Conservation (phyloP, 2,888 invertebrate genomes). For the Brassicogethes aeneus region DNA sequence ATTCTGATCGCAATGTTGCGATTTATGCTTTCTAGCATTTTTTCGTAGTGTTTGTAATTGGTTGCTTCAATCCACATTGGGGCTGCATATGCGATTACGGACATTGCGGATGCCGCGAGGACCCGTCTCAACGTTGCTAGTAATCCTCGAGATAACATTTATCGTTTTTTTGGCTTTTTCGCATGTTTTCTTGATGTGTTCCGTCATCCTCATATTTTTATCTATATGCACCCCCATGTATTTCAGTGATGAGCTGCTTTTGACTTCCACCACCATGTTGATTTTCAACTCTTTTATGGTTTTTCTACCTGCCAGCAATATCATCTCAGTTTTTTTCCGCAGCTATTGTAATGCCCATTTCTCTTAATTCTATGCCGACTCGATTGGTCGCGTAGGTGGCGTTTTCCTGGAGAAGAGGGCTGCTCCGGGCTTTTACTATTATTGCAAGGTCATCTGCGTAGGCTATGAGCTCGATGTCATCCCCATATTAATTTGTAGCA, state of each 20-base stretch:
- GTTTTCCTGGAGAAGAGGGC: slow-evolving; percentile 2
- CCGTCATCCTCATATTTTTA: slow-evolving; percentile 2
- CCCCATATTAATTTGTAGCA: slow-evolving; percentile 3
- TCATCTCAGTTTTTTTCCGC: slow-evolving; percentile 7
- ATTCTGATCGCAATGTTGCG: slow-evolving; percentile 3
- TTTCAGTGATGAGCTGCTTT: slow-evolving; percentile 2
- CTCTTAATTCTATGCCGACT: slow-evolving; percentile 6
- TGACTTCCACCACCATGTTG: background rate
- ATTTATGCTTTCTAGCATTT: slow-evolving; percentile 3
- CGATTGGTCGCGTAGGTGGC: slow-evolving; percentile 2
- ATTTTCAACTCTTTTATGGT: slow-evolving; percentile 1
- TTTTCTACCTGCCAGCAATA: slow-evolving; percentile 6
- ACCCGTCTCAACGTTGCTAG: background rate
- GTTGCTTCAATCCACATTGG: slow-evolving; percentile 4
- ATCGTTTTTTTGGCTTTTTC: slow-evolving; percentile 1
- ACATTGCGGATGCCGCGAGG: background rate
- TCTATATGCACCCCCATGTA: slow-evolving; percentile 9
- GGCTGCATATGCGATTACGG: slow-evolving; percentile 2
- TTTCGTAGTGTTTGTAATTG: slow-evolving; percentile 2
- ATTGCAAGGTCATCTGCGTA: slow-evolving; percentile 13
- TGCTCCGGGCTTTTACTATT: slow-evolving; percentile 4
- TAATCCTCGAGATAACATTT: background rate
- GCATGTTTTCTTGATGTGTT: slow-evolving; percentile 4
- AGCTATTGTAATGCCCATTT: slow-evolving; percentile 6
- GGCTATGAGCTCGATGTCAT: slow-evolving; percentile 3